Evolutionary conservation across 2,113 vertebrate genomes (phyloP).

Genomic region (Pteropus alecto): DNA sequence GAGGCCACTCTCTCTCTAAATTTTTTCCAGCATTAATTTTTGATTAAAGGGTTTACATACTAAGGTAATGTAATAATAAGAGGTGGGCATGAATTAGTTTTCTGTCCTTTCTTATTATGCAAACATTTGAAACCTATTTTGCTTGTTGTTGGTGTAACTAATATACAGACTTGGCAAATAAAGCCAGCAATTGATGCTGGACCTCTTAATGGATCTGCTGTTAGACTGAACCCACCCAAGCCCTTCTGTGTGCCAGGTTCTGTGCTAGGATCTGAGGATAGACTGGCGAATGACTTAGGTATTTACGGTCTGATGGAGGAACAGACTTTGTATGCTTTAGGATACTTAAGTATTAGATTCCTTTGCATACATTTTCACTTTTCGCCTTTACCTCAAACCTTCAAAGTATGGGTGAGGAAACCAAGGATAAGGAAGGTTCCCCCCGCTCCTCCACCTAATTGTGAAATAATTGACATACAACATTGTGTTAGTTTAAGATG

Average conservation of each 20-base stretch:
- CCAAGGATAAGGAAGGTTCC: not conserved
- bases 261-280: not conserved
- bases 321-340: not conserved
- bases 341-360: not conserved
- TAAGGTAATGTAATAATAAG: conserved; percentile 49
- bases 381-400: not conserved
- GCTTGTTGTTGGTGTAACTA: conserved; percentile 41
- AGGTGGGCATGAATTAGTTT: conserved; percentile 1
- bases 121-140: conserved; percentile 64
- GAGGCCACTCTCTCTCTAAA: conserved; percentile 41
- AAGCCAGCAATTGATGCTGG: not conserved
- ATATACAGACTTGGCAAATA: not conserved
- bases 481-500: not conserved
- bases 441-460: not conserved
- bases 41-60: conserved; percentile 51
- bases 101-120: conserved; percentile 60
- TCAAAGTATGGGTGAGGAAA: conserved; percentile 7
- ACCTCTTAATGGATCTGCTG: not conserved
- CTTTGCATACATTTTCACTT: conserved; percentile 25
- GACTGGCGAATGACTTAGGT: not conserved
- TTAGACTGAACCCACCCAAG: not conserved
- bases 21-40: conserved; percentile 62
- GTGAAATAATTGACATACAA: not conserved
- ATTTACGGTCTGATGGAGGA: not conserved
- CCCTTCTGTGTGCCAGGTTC: not conserved